A percentile compares a stretch with the other conserved stretches of the same genome.
phyloP scores from a whole-genome alignment of 2,113 vertebrate species.

The Girardinichthys multiradiatus region DNA sequence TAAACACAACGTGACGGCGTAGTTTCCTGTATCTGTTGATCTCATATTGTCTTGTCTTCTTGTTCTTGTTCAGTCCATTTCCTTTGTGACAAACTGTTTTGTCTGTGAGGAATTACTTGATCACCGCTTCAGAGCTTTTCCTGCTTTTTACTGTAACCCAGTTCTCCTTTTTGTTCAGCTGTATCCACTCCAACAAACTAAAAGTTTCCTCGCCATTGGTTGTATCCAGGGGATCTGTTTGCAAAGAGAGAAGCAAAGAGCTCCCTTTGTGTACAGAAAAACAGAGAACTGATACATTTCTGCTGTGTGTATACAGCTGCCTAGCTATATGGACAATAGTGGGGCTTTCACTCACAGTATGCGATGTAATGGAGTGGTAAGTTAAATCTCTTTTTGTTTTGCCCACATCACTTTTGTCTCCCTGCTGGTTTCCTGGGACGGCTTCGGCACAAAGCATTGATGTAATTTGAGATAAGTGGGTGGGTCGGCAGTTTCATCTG shows the following conservation, averaged over 20 bases:
- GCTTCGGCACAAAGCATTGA: conserved; percentile 12
- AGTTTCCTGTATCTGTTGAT: conserved; percentile 15
- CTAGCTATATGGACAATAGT: conserved; percentile 67
- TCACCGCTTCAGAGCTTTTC: conserved; percentile 10
- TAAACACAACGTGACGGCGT: background rate
- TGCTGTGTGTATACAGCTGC: conserved; percentile 73
- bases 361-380: conserved; percentile 31
- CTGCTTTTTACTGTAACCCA: conserved; percentile 15
- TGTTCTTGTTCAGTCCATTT: conserved; percentile 21
- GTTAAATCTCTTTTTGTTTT: background rate
- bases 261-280: conserved; percentile 63
- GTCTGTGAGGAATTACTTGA: conserved; percentile 16
- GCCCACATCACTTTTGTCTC: background rate
- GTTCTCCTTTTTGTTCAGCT: conserved; percentile 26
- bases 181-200: conserved; percentile 16
- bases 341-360: conserved; percentile 55
- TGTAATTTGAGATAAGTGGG: conserved; percentile 62
- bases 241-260: conserved; percentile 53
- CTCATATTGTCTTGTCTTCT: conserved; percentile 19
- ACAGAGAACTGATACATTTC: conserved; percentile 78
- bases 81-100: conserved; percentile 14
- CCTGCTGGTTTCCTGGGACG: conserved; percentile 5
- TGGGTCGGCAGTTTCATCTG: conserved; percentile 43
- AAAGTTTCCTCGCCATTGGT: conserved; percentile 56
- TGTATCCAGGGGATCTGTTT: conserved; percentile 68